These are phyloP conservation scores for Tursiops truncatus DNA, from an alignment of 2,113 vertebrate genomes.

Conservation along the genomic window DNA sequence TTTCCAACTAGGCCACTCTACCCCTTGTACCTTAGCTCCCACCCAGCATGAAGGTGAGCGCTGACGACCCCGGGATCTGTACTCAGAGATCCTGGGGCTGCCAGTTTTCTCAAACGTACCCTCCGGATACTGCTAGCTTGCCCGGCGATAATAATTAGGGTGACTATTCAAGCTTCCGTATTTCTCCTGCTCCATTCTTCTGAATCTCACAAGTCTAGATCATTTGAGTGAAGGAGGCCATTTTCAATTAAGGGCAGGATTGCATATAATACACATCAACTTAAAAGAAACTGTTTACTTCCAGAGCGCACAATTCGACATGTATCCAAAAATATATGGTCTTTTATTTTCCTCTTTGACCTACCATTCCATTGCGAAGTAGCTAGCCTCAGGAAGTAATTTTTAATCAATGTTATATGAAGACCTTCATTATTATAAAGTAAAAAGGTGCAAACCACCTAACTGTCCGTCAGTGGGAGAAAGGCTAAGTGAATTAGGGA, in stretches of 20 bases:
- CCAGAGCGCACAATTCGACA: neutral
- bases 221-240: neutral
- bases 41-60: neutral
- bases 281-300: neutral
- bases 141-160: rapidly evolving
- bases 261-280: neutral
- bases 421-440: conserved; percentile 23
- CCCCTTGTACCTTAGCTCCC: neutral
- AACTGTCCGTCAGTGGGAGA: neutral
- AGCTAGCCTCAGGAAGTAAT: neutral
- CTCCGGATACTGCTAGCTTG: neutral
- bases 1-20: rapidly evolving
- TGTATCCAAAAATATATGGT: neutral
- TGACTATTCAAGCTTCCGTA: neutral
- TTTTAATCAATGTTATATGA: conserved; percentile 27
- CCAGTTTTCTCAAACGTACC: neutral
- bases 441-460: neutral
- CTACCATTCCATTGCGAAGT: neutral
- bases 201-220: neutral
- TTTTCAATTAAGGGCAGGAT: neutral
- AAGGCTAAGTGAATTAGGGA: neutral
- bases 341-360: neutral
- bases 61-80: too few species aligned
- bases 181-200: neutral
- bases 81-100: neutral